A percentile compares a stretch with the other conserved stretches of the same genome.
These are phyloP conservation scores for Neoaliturus tenellus DNA, from an alignment of 2,888 invertebrate species.

Conservation along the genomic window DNA sequence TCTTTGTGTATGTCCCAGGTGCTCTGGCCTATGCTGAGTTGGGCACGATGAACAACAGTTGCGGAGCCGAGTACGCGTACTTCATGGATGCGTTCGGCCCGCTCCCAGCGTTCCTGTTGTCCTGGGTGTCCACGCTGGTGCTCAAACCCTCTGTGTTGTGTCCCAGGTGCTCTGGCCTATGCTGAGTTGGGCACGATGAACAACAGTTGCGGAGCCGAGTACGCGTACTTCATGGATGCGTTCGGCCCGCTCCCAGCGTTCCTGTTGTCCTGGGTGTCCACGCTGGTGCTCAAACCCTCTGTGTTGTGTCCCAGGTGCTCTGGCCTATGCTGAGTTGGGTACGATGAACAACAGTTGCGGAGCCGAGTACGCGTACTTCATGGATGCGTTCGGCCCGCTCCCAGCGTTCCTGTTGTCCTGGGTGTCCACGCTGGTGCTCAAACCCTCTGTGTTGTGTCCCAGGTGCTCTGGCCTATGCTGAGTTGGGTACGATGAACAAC, in stretches of 20 bases:
- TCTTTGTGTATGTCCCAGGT: slow-evolving; percentile 77
- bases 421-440: no score
- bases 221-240: no score
- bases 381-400: slow-evolving; percentile 74
- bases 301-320: slow-evolving; percentile 81
- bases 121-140: slow-evolving; percentile 95
- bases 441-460: slow-evolving; percentile 64
- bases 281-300: no score
- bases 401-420: slow-evolving; percentile 73
- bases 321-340: slow-evolving; percentile 76
- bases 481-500: no score
- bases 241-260: slow-evolving; percentile 76
- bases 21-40: slow-evolving; percentile 96
- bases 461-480: slow-evolving; percentile 88
- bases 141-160: slow-evolving; percentile 85
- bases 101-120: slow-evolving; percentile 93
- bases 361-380: slow-evolving; percentile 74
- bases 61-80: slow-evolving; percentile 97
- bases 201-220: slow-evolving; percentile 83
- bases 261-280: slow-evolving; percentile 70
- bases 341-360: slow-evolving; percentile 76
- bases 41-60: slow-evolving; percentile 96
- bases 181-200: no score
- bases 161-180: slow-evolving; percentile 89
- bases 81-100: slow-evolving; percentile 97